These are phyloP conservation scores for Amblyraja radiata DNA, from an alignment of 2,797 vertebrate genomes.

Conservation along the genomic window DNA sequence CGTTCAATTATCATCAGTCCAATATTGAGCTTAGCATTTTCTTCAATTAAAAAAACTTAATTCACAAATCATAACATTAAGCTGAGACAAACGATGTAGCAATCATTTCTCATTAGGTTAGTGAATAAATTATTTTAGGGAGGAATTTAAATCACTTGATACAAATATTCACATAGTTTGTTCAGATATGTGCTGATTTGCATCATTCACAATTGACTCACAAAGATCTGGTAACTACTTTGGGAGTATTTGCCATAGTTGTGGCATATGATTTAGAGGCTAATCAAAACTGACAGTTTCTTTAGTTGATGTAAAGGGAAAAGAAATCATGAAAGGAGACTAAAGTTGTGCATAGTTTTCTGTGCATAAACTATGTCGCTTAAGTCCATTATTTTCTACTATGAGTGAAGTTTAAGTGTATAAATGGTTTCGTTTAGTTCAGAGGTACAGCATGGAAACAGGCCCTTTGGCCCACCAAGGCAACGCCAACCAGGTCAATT, in stretches of 20 bases:
- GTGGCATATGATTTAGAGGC: too few species aligned
- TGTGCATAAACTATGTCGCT: neutral
- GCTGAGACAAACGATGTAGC: neutral
- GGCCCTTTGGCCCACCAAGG: too few species aligned
- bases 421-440: too few species aligned
- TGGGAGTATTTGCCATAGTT: neutral
- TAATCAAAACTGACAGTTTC: too few species aligned
- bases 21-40: neutral
- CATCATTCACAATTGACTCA: neutral
- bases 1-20: neutral
- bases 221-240: neutral
- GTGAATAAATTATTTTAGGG: neutral
- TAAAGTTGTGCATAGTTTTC: neutral
- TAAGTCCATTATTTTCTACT: too few species aligned
- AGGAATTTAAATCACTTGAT: neutral
- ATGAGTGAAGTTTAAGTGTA: too few species aligned
- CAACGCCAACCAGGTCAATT: too few species aligned
- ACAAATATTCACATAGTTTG: neutral
- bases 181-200: neutral
- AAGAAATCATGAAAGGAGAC: neutral
- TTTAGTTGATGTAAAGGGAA: too few species aligned
- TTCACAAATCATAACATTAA: neutral
- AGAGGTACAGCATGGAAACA: too few species aligned
- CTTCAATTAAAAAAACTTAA: neutral
- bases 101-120: neutral